These are phyloP conservation scores for Onychomys arenicola DNA, from an alignment of 2,797 vertebrate genomes.

Conservation along the genomic window DNA sequence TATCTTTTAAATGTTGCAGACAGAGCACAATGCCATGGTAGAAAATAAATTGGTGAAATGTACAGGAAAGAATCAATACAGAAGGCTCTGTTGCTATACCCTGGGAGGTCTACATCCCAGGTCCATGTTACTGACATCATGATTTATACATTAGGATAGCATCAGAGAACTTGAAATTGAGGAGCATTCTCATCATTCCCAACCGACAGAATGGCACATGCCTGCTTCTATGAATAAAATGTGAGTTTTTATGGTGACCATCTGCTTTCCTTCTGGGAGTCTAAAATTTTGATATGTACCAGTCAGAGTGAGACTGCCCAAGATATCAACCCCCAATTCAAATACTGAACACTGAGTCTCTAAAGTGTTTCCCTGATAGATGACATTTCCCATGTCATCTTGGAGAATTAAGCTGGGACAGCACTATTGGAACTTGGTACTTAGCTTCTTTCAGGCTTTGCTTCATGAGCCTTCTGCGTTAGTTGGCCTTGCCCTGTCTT, in stretches of 20 bases:
- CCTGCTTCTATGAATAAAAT: not conserved
- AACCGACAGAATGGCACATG: not conserved
- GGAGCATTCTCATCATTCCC: not conserved
- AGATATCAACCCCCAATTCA: not conserved
- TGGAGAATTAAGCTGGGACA: not conserved
- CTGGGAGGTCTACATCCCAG: not conserved
- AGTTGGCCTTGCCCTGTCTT: not conserved
- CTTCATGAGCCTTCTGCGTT: not conserved
- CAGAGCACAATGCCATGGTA: not conserved
- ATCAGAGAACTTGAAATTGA: not conserved
- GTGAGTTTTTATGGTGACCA: not conserved
- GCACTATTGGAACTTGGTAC: not conserved
- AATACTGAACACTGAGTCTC: not conserved
- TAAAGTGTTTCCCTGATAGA: not conserved
- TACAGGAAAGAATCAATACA: not conserved
- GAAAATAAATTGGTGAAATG: not conserved
- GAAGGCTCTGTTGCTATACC: not conserved
- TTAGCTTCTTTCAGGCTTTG: not conserved
- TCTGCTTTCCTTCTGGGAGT: conserved; percentile 25
- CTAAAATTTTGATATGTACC: conserved; percentile 2
- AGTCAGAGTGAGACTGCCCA: not conserved
- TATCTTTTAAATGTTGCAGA: not conserved
- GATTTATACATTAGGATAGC: not conserved
- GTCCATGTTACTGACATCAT: not conserved
- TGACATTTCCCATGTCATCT: not conserved